These are phyloP conservation scores for Calidris pygmaea DNA, from an alignment of 2,113 vertebrate species.

Conservation along the genomic window DNA sequence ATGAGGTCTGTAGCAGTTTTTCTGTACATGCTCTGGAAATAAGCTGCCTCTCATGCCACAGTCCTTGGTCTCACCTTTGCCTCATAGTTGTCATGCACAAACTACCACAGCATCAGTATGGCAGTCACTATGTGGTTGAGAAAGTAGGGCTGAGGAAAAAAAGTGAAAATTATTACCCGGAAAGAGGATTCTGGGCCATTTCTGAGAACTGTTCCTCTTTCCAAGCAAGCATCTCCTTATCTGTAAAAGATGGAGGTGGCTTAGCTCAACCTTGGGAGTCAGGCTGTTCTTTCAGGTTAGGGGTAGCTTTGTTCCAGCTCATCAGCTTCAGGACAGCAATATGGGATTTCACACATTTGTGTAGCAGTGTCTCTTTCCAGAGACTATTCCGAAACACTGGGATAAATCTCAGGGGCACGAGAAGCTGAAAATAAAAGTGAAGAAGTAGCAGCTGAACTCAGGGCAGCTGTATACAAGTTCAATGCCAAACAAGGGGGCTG, in stretches of 20 bases:
- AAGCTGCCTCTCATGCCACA: not conserved
- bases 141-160: not conserved
- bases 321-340: not conserved
- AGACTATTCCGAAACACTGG: not conserved
- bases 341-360: not conserved
- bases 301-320: not conserved
- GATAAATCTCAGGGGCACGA: not conserved
- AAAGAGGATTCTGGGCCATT: not conserved
- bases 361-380: not conserved
- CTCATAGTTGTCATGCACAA: not conserved
- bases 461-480: not conserved
- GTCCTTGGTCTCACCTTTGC: not conserved
- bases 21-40: not conserved
- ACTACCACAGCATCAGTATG: not conserved
- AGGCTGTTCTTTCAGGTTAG: not conserved
- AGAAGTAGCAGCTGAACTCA: not conserved
- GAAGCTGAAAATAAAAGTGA: not conserved
- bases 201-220: not conserved
- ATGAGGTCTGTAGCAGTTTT: not conserved
- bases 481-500: not conserved
- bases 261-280: not conserved
- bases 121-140: not conserved
- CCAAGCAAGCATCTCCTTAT: not conserved
- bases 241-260: not conserved
- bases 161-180: not conserved